A percentile compares a stretch with the other conserved stretches of the same genome.
Evolutionary conservation across 2,113 vertebrate species (phyloP).

Genomic region (Mirounga angustirostris): DNA sequence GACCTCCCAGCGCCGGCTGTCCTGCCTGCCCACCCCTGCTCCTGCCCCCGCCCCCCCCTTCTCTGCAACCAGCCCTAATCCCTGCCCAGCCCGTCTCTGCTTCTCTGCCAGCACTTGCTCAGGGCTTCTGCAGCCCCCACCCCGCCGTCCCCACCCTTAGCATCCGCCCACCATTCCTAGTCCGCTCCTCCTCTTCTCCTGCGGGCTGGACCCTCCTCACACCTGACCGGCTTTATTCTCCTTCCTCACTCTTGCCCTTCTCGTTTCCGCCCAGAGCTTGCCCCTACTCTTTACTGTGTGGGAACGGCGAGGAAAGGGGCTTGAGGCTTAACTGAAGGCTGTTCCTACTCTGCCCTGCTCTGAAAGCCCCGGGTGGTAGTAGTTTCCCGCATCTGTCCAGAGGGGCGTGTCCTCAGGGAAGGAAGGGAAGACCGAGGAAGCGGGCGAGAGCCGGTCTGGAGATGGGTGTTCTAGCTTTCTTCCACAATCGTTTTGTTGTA

Average conservation of each 20-base stretch:
- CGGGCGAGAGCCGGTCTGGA: neutral
- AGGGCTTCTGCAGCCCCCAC: neutral
- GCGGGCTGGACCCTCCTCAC: neutral
- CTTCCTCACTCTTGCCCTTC: neutral
- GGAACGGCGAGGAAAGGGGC: neutral
- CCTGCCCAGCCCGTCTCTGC: neutral
- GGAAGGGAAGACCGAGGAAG: neutral
- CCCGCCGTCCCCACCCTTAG: neutral
- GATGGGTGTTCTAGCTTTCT: neutral
- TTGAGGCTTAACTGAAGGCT: neutral
- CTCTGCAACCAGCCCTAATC: neutral
- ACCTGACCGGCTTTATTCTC: neutral
- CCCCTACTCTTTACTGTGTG: neutral
- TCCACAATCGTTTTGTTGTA: neutral
- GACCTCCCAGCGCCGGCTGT: slow-evolving; percentile 85
- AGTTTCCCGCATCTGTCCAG: neutral
- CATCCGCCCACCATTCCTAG: neutral
- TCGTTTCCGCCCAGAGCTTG: neutral
- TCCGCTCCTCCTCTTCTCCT: neutral
- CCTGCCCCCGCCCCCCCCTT: neutral
- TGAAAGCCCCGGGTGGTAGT: neutral
- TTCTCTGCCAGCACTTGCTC: neutral
- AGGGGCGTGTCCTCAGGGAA: slow-evolving; percentile 73
- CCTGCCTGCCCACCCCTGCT: neutral
- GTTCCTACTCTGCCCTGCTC: neutral